These are phyloP conservation scores for Imbricaverruca yamaguchii DNA, from an alignment of 2,888 invertebrate genomes.

Conservation along the genomic window DNA sequence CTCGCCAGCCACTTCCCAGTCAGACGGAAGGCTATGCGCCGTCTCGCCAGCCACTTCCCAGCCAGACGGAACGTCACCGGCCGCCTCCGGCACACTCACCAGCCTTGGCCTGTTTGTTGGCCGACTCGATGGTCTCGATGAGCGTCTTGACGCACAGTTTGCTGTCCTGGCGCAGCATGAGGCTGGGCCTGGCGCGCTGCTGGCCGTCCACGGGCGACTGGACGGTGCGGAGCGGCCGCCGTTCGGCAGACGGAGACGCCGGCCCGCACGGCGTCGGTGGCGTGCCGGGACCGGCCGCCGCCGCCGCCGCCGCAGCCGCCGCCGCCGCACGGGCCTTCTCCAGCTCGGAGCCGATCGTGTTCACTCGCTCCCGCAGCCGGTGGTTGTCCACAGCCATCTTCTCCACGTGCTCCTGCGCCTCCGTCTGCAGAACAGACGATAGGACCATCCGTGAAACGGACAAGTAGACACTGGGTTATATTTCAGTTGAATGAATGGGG, in stretches of 20 bases:
- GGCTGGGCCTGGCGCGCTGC: background rate
- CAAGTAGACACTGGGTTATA: no score
- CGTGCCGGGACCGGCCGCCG: background rate
- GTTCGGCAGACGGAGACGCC: background rate
- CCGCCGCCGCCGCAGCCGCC: slow-evolving; percentile 35
- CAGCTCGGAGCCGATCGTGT: slow-evolving; percentile 49
- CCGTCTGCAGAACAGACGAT: slow-evolving; percentile 22
- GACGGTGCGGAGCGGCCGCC: background rate
- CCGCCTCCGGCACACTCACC: background rate
- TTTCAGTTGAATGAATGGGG: no score
- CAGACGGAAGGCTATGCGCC: no score
- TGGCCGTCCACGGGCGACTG: background rate
- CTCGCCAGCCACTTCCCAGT: no score
- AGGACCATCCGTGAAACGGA: no score
- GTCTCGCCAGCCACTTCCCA: no score
- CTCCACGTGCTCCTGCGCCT: slow-evolving; percentile 59
- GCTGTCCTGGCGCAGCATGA: slow-evolving; percentile 55
- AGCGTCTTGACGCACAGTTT: slow-evolving; percentile 80
- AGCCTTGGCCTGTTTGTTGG: slow-evolving; percentile 43
- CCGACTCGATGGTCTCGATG: slow-evolving; percentile 85
- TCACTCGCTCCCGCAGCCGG: slow-evolving; percentile 48
- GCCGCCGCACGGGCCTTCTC: slow-evolving; percentile 46
- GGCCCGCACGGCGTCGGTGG: background rate
- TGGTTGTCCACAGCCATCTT: slow-evolving; percentile 74
- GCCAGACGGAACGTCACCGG: no score